Base-by-base conservation (phyloP, 2,113 vertebrate species). In the Ochotona princeps region DNA sequence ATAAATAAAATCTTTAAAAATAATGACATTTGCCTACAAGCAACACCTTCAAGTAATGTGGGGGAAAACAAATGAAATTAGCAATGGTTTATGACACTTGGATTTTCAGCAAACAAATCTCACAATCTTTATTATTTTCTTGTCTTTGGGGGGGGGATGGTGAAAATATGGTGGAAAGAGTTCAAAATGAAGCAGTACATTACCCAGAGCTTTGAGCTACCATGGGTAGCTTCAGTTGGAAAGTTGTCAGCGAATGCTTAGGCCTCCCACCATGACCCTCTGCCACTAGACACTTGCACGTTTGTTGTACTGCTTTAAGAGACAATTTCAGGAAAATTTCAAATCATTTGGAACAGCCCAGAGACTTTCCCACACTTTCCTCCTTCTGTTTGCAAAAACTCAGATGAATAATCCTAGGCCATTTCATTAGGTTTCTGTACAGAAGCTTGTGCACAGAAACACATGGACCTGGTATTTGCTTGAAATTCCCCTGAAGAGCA, bases 71-170 rank as follows among this genome's bases (percentile, higher is more conserved):
- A 26, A 8, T 44, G 44, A 87, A 70, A 84, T 28, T 74, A 35
- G 28, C 49, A 57, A 47, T 93, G 10, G 12, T 26, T 90, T 82
- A 47, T 47, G 10, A 74, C 8, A 69, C n/a, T 57, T 5, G 38
- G 30, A 7, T 82, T 91, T 81, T 83, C 85, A 93, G n/a, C 61
- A 2, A 87, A 32, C 38, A 6, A 57, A 6, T 69, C 72, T 74
- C 44, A 72, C n/a, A 84, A 63, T 66, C 30, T 38, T 38, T 87
- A 6, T 2, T 60, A 25, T 72, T n/a, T 12, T 30, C 54, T n/a
- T 90, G 65, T 54, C 14, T 88, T 81, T 73, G 21, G 70, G 69
- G 32, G 20, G 76, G 21, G 54, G 9, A 65, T 74, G 25, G 67
- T 67, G 12, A 51, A 84, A 76, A 44, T 51, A 7, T 4, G 9